Conservation (phyloP, 1,140 invertebrate species). For the Diachasma alloeum region DNA sequence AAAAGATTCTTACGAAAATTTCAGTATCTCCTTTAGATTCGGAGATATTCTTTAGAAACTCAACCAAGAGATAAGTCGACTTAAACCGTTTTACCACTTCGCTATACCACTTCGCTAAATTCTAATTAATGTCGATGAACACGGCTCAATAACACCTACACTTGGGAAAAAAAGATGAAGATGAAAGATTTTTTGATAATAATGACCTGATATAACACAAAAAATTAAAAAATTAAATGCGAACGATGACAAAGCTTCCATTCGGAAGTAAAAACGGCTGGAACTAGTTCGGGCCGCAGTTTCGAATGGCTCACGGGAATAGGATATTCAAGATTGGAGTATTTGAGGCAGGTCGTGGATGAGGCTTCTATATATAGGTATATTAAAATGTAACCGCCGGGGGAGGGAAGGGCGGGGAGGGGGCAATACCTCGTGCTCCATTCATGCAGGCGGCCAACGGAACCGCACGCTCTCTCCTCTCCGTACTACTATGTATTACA, state of each 20-base stretch:
- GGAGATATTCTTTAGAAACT: too few species aligned
- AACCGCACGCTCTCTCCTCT: background rate
- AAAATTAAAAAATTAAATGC: background rate
- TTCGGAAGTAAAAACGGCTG: background rate
- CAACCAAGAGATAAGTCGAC: too few species aligned
- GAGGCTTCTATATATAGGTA: slow-evolving; percentile 11
- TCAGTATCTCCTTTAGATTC: too few species aligned
- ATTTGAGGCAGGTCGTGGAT: slow-evolving; percentile 28
- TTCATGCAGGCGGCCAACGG: slow-evolving; percentile 14
- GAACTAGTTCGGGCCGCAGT: background rate
- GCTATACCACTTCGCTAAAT: too few species aligned
- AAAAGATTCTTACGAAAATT: too few species aligned
- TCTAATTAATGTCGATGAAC: too few species aligned
- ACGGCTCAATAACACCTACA: too few species aligned
- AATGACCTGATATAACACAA: too few species aligned
- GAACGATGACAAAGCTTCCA: background rate
- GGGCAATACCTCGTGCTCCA: slow-evolving; percentile 22
- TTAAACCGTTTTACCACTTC: too few species aligned
- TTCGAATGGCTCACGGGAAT: background rate
- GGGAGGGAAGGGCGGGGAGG: background rate
- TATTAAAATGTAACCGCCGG: background rate
- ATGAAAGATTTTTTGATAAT: too few species aligned
- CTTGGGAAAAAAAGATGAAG: too few species aligned
- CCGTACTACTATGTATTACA: slow-evolving; percentile 18
- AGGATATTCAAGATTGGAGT: background rate